These are phyloP conservation scores for Phrynosoma platyrhinos DNA, from an alignment of 2,113 vertebrate species.

Conservation along the genomic window DNA sequence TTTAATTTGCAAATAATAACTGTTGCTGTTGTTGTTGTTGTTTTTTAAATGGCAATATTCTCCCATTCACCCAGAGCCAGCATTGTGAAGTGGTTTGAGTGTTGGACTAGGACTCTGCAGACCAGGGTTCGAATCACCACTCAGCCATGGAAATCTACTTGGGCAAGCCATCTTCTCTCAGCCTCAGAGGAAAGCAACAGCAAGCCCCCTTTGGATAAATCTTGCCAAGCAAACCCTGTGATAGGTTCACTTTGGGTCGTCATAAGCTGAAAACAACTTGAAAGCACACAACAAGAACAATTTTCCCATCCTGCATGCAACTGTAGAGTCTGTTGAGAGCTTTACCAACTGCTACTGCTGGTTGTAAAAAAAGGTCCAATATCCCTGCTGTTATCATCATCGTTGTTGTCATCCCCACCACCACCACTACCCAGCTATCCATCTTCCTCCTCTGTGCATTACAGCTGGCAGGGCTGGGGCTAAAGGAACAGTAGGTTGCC, in stretches of 20 bases:
- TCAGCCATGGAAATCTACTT: too few species aligned
- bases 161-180: too few species aligned
- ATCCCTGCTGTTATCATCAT: background rate
- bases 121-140: too few species aligned
- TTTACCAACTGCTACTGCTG: background rate
- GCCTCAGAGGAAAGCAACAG: too few species aligned
- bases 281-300: background rate
- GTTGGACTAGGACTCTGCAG: background rate
- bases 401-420: too few species aligned
- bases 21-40: background rate
- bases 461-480: background rate
- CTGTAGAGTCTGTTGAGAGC: background rate
- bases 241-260: too few species aligned
- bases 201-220: too few species aligned
- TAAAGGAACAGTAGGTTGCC: constrained; percentile 5
- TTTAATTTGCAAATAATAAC: background rate
- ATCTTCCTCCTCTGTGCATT: background rate
- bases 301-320: background rate
- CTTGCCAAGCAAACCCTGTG: too few species aligned
- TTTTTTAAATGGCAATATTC: background rate
- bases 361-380: background rate
- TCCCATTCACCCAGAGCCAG: too few species aligned
- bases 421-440: too few species aligned
- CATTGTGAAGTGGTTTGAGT: too few species aligned
- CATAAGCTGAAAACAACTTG: too few species aligned